phyloP scores from a whole-genome alignment of 2,888 invertebrate species.

The Eristalinus sepulchralis region DNA sequence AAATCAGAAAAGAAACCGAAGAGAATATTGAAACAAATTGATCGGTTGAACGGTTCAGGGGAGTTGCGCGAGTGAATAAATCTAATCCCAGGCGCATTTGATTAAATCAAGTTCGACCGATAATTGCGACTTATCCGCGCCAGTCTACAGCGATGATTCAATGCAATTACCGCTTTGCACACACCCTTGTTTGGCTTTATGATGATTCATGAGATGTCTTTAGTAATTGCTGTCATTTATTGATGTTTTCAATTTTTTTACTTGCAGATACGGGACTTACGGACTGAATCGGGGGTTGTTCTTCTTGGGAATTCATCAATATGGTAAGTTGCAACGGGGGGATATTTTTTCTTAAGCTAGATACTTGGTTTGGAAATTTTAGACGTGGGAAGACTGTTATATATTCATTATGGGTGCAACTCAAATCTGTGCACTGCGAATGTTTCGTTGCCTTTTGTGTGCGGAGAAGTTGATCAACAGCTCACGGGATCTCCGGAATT shows the following conservation, averaged over 20 bases:
- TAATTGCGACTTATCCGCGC: not conserved
- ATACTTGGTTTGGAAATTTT: too few relatives aligned
- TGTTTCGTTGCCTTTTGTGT: too few relatives aligned
- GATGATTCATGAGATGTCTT: not conserved
- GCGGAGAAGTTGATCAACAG: too few relatives aligned
- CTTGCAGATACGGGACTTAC: slow-evolving; percentile 40
- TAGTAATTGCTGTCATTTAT: not conserved
- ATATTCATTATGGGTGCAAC: too few relatives aligned
- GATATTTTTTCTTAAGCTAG: too few relatives aligned
- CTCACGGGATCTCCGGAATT: too few relatives aligned
- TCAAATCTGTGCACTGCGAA: too few relatives aligned
- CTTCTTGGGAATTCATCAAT: slow-evolving; percentile 23
- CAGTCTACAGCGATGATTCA: not conserved
- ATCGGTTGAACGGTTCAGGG: not conserved
- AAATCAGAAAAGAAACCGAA: not conserved
- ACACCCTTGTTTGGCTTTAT: not conserved
- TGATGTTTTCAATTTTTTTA: not conserved
- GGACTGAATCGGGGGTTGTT: slow-evolving; percentile 27
- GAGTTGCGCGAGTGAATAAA: not conserved
- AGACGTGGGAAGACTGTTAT: too few relatives aligned
- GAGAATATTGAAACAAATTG: not conserved
- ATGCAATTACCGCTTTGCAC: slow-evolving; percentile 13
- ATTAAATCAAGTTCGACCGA: not conserved
- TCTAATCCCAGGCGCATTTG: not conserved
- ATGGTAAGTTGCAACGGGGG: slow-evolving; percentile 40